Evolutionary conservation across 2,888 invertebrate genomes (phyloP).

Genomic region (Eledone cirrhosa): DNA sequence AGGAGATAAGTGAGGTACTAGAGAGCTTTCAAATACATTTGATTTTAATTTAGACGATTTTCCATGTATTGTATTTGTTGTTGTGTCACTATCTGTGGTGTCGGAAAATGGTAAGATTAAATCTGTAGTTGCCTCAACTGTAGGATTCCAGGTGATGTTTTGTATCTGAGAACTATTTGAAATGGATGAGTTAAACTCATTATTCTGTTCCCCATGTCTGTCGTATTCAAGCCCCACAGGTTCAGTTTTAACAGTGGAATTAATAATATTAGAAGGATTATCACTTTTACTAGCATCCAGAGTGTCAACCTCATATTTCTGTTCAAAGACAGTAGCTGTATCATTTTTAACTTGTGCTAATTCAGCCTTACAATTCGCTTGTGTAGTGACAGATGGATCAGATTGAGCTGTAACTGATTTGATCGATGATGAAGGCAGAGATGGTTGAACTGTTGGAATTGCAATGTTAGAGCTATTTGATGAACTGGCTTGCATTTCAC

Average conservation of each 20-base stretch:
- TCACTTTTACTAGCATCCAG: not conserved
- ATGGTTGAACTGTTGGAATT: not conserved
- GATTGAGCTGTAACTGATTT: not conserved
- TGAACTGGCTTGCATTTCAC: not conserved
- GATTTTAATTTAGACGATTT: not conserved
- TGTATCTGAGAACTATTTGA: too few species aligned
- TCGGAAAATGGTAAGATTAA: not conserved
- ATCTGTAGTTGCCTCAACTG: not conserved
- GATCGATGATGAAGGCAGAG: not conserved
- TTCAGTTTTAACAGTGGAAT: not conserved
- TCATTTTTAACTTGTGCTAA: conserved; percentile 8
- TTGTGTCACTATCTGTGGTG: not conserved
- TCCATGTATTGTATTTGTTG: too few species aligned
- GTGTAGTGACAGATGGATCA: conserved; percentile 3
- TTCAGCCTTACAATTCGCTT: not conserved
- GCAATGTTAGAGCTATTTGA: not conserved
- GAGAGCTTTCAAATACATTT: not conserved
- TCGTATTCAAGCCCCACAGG: conserved; percentile 10
- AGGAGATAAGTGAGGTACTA: not conserved
- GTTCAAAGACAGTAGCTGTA: not conserved
- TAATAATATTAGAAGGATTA: not conserved
- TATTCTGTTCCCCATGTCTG: not conserved
- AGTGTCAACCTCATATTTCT: not conserved
- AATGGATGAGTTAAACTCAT: not conserved
- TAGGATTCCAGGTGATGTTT: not conserved